These are phyloP conservation scores for Calliscelio sp. DNA, from an alignment of 2,888 invertebrate species.

Conservation along the genomic window DNA sequence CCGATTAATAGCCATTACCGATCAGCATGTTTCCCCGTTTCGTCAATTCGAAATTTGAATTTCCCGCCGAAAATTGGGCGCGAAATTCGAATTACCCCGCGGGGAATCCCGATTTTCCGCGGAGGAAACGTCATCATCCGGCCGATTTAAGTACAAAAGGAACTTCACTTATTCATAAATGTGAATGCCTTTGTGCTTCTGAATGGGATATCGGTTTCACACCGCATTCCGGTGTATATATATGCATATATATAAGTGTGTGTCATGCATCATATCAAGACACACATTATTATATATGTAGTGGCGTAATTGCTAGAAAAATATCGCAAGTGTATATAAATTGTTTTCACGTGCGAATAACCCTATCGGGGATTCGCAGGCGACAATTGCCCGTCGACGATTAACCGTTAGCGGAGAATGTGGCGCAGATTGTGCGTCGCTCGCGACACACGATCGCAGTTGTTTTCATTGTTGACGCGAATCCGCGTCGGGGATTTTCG, in stretches of 20 bases:
- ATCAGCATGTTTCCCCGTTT: too few relatives aligned
- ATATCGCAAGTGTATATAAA: slow-evolving; percentile 57
- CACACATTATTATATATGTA: too few relatives aligned
- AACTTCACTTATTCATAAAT: slow-evolving; percentile 31
- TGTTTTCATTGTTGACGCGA: slow-evolving; percentile 64
- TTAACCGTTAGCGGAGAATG: too few relatives aligned
- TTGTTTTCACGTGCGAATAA: too few relatives aligned
- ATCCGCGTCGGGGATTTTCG: slow-evolving; percentile 66
- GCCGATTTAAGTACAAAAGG: slow-evolving; percentile 45
- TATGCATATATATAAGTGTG: too few relatives aligned
- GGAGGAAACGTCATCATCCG: slow-evolving; percentile 12
- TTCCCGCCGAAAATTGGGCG: too few relatives aligned
- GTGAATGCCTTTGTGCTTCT: slow-evolving; percentile 38
- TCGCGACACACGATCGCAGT: slow-evolving; percentile 63
- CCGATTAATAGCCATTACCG: too few relatives aligned
- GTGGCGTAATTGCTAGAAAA: too few relatives aligned
- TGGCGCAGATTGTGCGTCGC: too few relatives aligned
- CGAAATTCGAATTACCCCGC: background rate
- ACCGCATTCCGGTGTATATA: too few relatives aligned
- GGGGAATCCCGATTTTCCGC: background rate
- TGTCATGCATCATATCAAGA: slow-evolving; percentile 43
- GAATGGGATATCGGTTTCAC: slow-evolving; percentile 47
- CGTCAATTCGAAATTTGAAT: too few relatives aligned
- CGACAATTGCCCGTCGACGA: slow-evolving; percentile 59
- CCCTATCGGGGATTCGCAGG: slow-evolving; percentile 20